Percentiles rank a stretch among this genome's conserved stretches.
These are phyloP conservation scores for Muntiacus muntjak DNA, from an alignment of 2,113 vertebrate genomes.

Conservation along the genomic window DNA sequence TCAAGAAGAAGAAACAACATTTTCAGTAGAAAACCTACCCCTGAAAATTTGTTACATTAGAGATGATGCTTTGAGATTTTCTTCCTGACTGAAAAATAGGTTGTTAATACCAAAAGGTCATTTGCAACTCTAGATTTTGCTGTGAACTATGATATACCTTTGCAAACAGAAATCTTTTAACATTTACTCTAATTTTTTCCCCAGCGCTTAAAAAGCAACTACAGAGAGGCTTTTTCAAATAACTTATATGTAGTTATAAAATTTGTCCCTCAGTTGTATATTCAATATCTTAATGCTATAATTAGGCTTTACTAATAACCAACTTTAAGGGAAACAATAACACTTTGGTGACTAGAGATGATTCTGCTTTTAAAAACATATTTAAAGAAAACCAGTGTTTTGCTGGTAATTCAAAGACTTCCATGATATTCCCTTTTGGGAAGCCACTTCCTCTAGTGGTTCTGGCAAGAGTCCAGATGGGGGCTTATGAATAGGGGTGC, in stretches of 20 bases:
- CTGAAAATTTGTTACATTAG: constrained; percentile 28
- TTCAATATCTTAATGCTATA: not conserved
- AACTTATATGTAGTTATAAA: not conserved
- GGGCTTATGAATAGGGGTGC: not conserved
- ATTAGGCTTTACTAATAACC: not conserved
- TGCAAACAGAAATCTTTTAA: constrained; percentile 10
- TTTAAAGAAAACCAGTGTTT: not conserved
- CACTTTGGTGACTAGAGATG: not conserved
- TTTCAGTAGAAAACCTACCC: not conserved
- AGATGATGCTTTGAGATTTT: constrained; percentile 12
- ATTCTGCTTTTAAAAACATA: not conserved
- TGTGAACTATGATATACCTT: not conserved
- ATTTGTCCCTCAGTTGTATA: not conserved
- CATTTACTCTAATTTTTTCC: not conserved
- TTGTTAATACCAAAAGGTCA: not conserved
- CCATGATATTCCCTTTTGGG: not conserved
- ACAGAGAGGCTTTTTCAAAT: not conserved
- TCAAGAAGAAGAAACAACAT: not conserved
- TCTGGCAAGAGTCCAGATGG: not conserved
- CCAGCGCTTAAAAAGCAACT: not conserved
- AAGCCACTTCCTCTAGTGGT: not conserved
- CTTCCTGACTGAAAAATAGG: not conserved
- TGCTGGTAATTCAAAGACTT: not conserved
- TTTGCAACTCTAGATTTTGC: not conserved
- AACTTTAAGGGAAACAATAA: not conserved